Base-by-base conservation (phyloP, 2,113 vertebrate genomes). In the Onychostruthus taczanowskii region DNA sequence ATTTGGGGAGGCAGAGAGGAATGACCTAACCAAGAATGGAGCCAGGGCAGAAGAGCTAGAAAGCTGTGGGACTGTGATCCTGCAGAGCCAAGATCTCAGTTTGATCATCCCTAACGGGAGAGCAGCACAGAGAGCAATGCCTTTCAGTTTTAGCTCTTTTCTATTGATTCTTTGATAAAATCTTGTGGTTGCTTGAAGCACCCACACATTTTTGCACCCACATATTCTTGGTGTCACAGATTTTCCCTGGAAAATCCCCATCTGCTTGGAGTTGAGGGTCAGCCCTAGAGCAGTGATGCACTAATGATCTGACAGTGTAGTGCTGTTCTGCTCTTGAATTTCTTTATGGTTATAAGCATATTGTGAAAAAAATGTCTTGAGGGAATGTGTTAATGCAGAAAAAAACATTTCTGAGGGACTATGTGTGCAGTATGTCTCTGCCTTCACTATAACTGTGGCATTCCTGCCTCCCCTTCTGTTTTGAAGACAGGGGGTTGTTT, bases 11-110 rank as follows among this genome's bases (percentile, higher is more conserved):
- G 75, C 80, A 89, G 74, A 93, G 87, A 92, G 81, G 76, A 93
- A 96, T 95, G 92, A 89, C 95, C 93, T 93, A 92, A 93, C 90
- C 84, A 80, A 92, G 87, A 87, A 63, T 16, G 53, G 72, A 89
- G 62, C 55, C 59, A 93, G 68, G 75, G 47, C 7, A 0, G 85
- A 94, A 86, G 69, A 84, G 53, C 59, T 77, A 91, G 64, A 89
- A 87, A 81, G 47, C 74, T 93, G 58, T 83, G 77, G 87, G 88
- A 85, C 83, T 88, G 62, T 72, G 67, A 56, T 93, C 83, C 80
- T 88, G 6, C 64, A 77, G 68, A 94, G 78, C 88, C 80, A 84
- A 88, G 53, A 90, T 67, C 85, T 81, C 47, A 33, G n/a, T 87
- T 89, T 91, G 80, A 73, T 91, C 59, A 89, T 70, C 70, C 39